A percentile compares a stretch with the other conserved stretches of the same genome.
Conservation (phyloP, 2,113 vertebrate genomes). For the Hippocampus comes region DNA sequence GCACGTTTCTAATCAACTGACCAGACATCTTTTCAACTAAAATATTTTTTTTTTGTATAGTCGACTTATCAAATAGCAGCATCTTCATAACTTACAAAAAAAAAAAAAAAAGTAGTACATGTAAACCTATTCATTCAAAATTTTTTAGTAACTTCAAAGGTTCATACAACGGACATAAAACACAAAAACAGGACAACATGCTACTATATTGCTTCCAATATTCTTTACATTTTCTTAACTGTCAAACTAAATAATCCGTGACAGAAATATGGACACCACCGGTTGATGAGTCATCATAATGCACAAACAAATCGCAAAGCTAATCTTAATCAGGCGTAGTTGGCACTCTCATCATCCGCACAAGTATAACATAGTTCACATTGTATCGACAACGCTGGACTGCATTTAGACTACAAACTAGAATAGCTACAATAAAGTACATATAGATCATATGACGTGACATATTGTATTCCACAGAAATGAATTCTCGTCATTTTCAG, state of each 20-base stretch:
- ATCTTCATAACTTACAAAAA: slow-evolving; percentile 82
- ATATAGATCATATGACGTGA: slow-evolving; percentile 81
- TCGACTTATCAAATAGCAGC: slow-evolving; percentile 82
- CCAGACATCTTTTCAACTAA: slow-evolving; percentile 78
- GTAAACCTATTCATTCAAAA: slow-evolving; percentile 84
- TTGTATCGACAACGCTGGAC: slow-evolving; percentile 79
- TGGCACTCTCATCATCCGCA: slow-evolving; percentile 80
- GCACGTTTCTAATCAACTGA: slow-evolving; percentile 74
- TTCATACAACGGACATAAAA: slow-evolving; percentile 80
- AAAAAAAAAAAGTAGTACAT: slow-evolving; percentile 64
- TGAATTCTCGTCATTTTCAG: slow-evolving; percentile 74
- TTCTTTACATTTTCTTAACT: slow-evolving; percentile 80
- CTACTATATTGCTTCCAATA: slow-evolving; percentile 83
- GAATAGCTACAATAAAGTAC: slow-evolving; percentile 81
- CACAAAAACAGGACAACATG: slow-evolving; percentile 80
- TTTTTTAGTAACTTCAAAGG: slow-evolving; percentile 76
- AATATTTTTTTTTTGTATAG: slow-evolving; percentile 76
- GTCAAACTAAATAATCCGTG: slow-evolving; percentile 77
- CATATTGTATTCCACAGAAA: slow-evolving; percentile 79
- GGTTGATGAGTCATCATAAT: slow-evolving; percentile 75
- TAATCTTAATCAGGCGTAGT: slow-evolving; percentile 81
- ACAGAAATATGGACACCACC: slow-evolving; percentile 79
- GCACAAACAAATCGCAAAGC: slow-evolving; percentile 79
- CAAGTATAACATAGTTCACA: slow-evolving; percentile 81
- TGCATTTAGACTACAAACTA: slow-evolving; percentile 83